Evolutionary conservation across 2,797 vertebrate species (phyloP).

Genomic region (Esox lucius): DNA sequence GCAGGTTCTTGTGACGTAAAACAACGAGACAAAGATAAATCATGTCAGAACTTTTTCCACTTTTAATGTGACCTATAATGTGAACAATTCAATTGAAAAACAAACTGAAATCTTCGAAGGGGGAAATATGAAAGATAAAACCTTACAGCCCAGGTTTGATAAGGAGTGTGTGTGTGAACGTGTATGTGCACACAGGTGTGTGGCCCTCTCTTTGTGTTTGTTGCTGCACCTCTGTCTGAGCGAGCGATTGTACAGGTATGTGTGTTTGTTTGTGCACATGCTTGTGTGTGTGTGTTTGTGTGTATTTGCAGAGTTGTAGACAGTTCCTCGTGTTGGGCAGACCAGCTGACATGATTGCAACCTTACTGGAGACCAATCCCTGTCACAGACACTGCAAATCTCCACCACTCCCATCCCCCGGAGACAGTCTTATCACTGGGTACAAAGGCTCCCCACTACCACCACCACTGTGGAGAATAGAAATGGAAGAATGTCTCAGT

Average conservation of each 20-base stretch:
- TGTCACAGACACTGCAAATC: slow-evolving; percentile 85
- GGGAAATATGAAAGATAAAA: no score
- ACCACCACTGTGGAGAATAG: slow-evolving; percentile 81
- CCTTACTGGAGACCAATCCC: slow-evolving; percentile 86
- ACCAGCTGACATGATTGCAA: slow-evolving; percentile 88
- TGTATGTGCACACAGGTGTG: neutral
- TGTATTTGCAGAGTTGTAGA: slow-evolving; percentile 81
- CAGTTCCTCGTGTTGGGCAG: slow-evolving; percentile 84
- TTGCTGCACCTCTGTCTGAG: no score
- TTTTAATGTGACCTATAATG: no score
- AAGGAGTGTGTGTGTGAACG: neutral
- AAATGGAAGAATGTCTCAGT: slow-evolving; percentile 36
- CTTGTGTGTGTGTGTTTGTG: slow-evolving; percentile 25
- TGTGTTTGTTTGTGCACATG: slow-evolving; percentile 53
- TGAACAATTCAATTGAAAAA: no score
- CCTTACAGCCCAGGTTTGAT: no score
- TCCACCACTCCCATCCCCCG: slow-evolving; percentile 83
- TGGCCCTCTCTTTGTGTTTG: neutral
- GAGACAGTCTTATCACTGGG: slow-evolving; percentile 85
- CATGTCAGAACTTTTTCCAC: no score
- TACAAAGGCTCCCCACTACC: slow-evolving; percentile 74
- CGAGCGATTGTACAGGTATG: neutral
- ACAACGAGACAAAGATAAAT: no score
- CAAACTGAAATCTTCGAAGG: no score
- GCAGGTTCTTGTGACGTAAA: no score